Conservation (phyloP, 2,797 vertebrate genomes). For the Eutrigla gurnardus region DNA sequence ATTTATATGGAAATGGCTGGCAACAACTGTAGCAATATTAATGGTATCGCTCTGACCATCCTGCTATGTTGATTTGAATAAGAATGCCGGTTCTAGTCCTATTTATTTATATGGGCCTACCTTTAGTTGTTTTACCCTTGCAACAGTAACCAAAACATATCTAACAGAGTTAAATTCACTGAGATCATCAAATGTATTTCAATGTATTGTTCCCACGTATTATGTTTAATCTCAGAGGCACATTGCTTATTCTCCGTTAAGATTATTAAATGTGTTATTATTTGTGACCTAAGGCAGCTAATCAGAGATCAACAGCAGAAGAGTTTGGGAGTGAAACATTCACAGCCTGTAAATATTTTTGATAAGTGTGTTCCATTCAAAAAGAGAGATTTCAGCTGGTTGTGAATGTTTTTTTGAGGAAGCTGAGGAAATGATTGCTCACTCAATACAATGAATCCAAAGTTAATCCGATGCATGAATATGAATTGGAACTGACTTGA, state of each 20-base stretch:
- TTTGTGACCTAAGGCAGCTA: slow-evolving; percentile 31
- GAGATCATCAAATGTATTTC: slow-evolving; percentile 4
- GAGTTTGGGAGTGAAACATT: slow-evolving; percentile 2
- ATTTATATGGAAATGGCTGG: too few relatives aligned
- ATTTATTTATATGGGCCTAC: neutral
- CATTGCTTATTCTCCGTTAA: slow-evolving; percentile 1
- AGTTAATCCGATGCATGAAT: slow-evolving; percentile 29
- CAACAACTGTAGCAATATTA: too few relatives aligned
- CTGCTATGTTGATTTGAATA: too few relatives aligned
- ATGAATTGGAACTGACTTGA: slow-evolving; percentile 17
- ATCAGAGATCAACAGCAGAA: slow-evolving; percentile 14
- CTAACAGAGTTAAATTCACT: too few relatives aligned
- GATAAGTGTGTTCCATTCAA: slow-evolving; percentile 1
- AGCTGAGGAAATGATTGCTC: slow-evolving; percentile 5
- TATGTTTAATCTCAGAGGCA: slow-evolving; percentile 11
- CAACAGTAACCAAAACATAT: neutral
- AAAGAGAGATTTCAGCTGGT: slow-evolving; percentile 8
- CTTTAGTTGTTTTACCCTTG: too few relatives aligned
- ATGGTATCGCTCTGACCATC: too few relatives aligned
- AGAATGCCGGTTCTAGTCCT: too few relatives aligned
- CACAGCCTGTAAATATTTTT: slow-evolving; percentile 8
- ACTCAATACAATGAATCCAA: slow-evolving; percentile 12
- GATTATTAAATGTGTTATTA: slow-evolving; percentile 19
- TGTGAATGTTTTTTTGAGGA: neutral
- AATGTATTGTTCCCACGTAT: neutral